Percentiles rank a stretch among this genome's conserved stretches.
Evolutionary conservation across 2,888 invertebrate species (phyloP).

Genomic region (Ennomos fuscantarius): DNA sequence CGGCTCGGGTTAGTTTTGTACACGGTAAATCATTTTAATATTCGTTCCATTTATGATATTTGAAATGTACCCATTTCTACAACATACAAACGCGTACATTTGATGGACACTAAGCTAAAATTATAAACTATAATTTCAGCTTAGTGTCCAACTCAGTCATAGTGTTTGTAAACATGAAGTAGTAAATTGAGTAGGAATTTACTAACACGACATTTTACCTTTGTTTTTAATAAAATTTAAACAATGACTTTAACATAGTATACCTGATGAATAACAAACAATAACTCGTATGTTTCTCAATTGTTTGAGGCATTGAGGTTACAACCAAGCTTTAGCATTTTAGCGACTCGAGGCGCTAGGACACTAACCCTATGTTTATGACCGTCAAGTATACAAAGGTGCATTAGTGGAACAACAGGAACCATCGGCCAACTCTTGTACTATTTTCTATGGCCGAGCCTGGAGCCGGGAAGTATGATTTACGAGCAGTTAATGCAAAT

Average conservation of each 20-base stretch:
- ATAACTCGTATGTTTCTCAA: no score
- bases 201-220: not conserved
- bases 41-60: slow-evolving; percentile 3
- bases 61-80: slow-evolving; percentile 9
- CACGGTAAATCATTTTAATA: slow-evolving; percentile 16
- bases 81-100: no score
- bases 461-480: slow-evolving; percentile 69
- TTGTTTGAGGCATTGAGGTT: no score
- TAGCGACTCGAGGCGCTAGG: slow-evolving; percentile 35
- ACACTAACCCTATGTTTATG: slow-evolving; percentile 66
- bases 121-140: not conserved
- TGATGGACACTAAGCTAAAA: no score
- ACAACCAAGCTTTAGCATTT: not conserved
- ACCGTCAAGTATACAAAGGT: slow-evolving; percentile 63
- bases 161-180: not conserved
- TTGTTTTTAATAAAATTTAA: not conserved
- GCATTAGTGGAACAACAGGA: slow-evolving; percentile 70
- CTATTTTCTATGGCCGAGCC: slow-evolving; percentile 43
- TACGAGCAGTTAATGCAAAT: slow-evolving; percentile 75
- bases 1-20: slow-evolving; percentile 6
- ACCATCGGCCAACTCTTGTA: slow-evolving; percentile 24
- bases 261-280: no score
- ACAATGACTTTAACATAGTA: not conserved
- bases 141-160: not conserved
- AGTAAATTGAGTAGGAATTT: not conserved